Conservation (phyloP, 2,888 invertebrate species). For the Patella ulyssiponensis region DNA sequence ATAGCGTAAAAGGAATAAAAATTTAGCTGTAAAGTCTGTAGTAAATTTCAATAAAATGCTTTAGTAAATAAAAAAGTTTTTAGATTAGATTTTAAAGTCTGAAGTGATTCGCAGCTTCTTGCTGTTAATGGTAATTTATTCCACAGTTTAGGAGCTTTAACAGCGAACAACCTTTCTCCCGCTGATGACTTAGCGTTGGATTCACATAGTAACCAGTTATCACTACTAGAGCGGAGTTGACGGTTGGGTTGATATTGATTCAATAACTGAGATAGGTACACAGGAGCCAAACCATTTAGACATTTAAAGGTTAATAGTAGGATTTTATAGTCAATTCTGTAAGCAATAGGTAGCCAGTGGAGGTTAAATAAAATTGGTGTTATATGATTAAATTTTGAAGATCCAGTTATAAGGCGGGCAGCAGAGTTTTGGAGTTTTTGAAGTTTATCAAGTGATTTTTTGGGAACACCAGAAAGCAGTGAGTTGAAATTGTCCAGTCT, state of each 20-base stretch:
- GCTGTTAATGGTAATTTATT: too few relatives aligned
- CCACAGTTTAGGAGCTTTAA: not conserved
- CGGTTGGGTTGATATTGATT: too few relatives aligned
- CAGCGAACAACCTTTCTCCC: not conserved
- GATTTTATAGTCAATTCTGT: not conserved
- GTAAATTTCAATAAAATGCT: too few relatives aligned
- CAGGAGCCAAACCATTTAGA: not conserved
- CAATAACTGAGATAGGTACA: not conserved
- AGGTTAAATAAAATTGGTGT: not conserved
- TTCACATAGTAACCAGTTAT: not conserved
- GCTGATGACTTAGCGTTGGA: not conserved
- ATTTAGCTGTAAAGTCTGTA: too few relatives aligned
- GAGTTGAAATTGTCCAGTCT: not conserved
- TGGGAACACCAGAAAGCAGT: not conserved
- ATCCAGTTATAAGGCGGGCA: not conserved
- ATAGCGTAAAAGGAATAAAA: too few relatives aligned
- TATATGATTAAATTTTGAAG: not conserved
- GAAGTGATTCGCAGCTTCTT: too few relatives aligned
- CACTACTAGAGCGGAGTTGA: not conserved
- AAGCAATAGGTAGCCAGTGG: not conserved
- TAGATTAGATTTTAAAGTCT: too few relatives aligned
- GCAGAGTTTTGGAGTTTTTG: not conserved
- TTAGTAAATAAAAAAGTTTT: too few relatives aligned
- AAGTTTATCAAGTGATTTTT: not conserved
- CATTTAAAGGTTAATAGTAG: not conserved